Percentiles rank a stretch among this genome's conserved stretches.
These are phyloP conservation scores for Oncopodura yosiiana DNA, from an alignment of 1,140 invertebrate genomes.

Conservation along the genomic window DNA sequence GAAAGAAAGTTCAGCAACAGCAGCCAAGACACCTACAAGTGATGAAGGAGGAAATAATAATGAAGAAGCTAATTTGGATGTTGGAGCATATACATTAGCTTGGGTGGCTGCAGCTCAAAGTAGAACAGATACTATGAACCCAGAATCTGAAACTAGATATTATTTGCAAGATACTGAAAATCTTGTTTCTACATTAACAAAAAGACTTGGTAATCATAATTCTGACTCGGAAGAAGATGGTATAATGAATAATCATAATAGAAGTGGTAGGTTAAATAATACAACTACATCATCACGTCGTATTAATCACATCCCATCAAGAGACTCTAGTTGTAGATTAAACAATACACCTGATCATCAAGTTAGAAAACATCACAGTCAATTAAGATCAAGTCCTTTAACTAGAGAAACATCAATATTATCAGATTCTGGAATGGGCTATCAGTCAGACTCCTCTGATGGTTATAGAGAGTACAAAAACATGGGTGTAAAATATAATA, in stretches of 20 bases:
- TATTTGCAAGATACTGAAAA: constrained; percentile 46
- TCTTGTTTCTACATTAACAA: constrained; percentile 47
- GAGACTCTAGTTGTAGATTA: too few relatives aligned
- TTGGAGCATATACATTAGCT: constrained; percentile 25
- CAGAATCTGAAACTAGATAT: constrained; percentile 43
- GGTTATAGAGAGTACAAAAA: constrained; percentile 16
- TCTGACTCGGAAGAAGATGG: constrained; percentile 35
- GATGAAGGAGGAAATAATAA: constrained; percentile 17
- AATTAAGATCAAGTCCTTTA: constrained; percentile 13
- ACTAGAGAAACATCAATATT: constrained; percentile 17
- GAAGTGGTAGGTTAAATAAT: too few relatives aligned
- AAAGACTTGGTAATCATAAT: constrained; percentile 34
- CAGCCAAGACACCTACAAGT: neutral
- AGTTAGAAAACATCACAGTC: neutral
- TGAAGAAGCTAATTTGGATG: constrained; percentile 24
- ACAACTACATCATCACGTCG: too few relatives aligned
- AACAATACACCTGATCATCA: constrained; percentile 10
- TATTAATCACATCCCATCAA: too few relatives aligned
- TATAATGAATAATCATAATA: too few relatives aligned
- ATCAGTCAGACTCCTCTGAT: constrained; percentile 39
- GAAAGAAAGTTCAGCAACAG: constrained; percentile 20
- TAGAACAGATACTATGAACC: neutral
- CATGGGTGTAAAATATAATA: constrained; percentile 39
- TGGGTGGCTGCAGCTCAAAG: neutral
- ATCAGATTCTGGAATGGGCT: constrained; percentile 28